Base-by-base conservation (phyloP, 2,888 invertebrate genomes). In the Rhabditophanes sp. region DNA sequence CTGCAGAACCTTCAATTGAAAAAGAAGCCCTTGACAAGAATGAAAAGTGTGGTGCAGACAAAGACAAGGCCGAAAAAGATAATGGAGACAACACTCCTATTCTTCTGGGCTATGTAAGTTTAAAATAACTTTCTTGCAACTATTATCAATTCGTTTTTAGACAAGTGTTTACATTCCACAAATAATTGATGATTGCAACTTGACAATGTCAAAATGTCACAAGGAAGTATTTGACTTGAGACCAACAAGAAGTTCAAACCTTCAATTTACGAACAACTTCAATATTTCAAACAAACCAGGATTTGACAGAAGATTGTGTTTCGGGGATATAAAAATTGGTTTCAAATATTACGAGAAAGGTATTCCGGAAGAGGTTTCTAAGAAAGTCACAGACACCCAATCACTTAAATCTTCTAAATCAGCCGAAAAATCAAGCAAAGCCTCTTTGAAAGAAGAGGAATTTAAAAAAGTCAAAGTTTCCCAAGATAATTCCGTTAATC, bases 281-380 rank as follows among this genome's bases (percentile, higher is more conserved):
- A n/a, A n/a, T n/a, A n/a, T n/a, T 29, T 39, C 53, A 4, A 57
- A 66, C 14, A 71, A 83, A 66, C 78, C 82, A 1, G 88, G 88
- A 2, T 88, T 85, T 66, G 83, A 87, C 67, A 79, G 82, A 2
- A 78, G 78, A 33, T 74, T 85, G 21, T 87, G 87, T 65, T 83
- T 80, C 65, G 90, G 90, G 3, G 87, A 88, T 63, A 77, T 85
- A 30, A 73, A 82, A 1, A 71, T 88, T 8, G 78, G 79, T 37
- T 85, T 85, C 33, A 35, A 42, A 17, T 42, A 40, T 25, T 44
- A 41, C 20, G 50, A 50, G 4, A 22, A 46, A 19, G 51, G 45
- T 7, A 32, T 48, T 12, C 45, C 44, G 3, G 29, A 27, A 11
- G n/a, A n/a, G n/a, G n/a, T n/a, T n/a, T n/a, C n/a, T n/a, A n/a